Base-by-base conservation (phyloP, 1,140 invertebrate species). In the Apolygus lucorum region DNA sequence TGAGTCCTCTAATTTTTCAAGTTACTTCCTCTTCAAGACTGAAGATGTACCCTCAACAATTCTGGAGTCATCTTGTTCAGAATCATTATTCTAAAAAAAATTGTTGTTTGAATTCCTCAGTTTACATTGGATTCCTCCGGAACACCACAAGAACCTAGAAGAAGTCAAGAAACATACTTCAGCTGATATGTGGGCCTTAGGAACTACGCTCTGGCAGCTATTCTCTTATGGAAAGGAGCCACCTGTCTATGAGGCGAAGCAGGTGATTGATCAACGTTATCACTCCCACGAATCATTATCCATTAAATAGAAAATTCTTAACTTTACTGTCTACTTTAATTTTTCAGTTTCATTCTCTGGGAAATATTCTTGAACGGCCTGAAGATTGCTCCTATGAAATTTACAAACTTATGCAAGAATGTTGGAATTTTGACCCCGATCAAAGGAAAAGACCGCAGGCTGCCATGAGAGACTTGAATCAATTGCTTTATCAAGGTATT, bases 181-280 rank as follows among this genome's bases (percentile, higher is more conserved):
- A 26, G 87, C 89, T 27, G 92, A 96, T 76, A 84, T 94, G 24
- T 96, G 92, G 91, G 90, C 92, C 17, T 87, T 92, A 74, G 91
- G 89, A 1, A 95, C 93, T 21, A 94, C 92, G 13, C 75, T 94
- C 11, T 95, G 92, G 90, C 89, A 95, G 79, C 90, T 96, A 71
- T 96, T 95, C 81, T 88, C 89, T 0, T 87, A 84, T 75, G 92
- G 91, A 28, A 78, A 82, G 70, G 76, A 81, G 67, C 75, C 73
- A 27, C 67, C 66, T 59, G 63, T 70, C n/a, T n/a, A n/a, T n/a
- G n/a, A n/a, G n/a, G n/a, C n/a, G n/a, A n/a, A 66, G 34, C 27
- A 66, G 63, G 63, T 28, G n/a, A n/a, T n/a, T n/a, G n/a, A n/a
- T n/a, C n/a, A n/a, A n/a, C n/a, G n/a, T n/a, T n/a, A n/a, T n/a